Conservation (phyloP, 2,888 invertebrate genomes). For the Aphodius sticticus region DNA sequence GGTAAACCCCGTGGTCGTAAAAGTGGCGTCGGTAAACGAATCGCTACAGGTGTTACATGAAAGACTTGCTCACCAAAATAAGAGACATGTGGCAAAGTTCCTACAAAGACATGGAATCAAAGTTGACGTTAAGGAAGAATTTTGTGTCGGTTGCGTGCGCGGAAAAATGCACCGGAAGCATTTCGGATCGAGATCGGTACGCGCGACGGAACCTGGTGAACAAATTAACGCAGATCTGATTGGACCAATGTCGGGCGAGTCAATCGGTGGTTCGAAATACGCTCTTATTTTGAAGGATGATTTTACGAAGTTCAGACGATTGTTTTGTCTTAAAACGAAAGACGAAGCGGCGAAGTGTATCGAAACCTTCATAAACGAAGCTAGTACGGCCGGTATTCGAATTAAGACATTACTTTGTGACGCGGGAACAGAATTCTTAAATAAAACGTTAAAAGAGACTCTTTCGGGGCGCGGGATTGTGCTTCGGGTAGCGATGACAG, state of each 20-base stretch:
- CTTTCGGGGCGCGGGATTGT: constrained; percentile 42
- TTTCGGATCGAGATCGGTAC: neutral
- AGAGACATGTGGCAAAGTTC: neutral
- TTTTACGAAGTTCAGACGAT: neutral
- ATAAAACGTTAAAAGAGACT: neutral
- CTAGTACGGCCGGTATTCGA: neutral
- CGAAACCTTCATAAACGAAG: neutral
- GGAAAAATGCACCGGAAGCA: constrained; percentile 5
- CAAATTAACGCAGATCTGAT: neutral
- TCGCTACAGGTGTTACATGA: neutral
- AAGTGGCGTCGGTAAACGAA: neutral
- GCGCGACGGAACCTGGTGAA: neutral
- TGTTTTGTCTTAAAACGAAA: neutral
- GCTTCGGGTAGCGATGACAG: constrained; percentile 48
- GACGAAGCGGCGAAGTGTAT: neutral
- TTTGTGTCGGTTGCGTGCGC: neutral
- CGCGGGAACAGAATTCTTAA: neutral
- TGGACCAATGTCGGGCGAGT: neutral
- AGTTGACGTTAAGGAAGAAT: constrained; percentile 7
- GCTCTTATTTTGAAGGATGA: constrained; percentile 6
- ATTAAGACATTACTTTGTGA: neutral
- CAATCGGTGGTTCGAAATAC: neutral
- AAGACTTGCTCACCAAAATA: constrained; percentile 7
- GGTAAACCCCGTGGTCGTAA: neutral
- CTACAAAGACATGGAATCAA: neutral